A percentile compares a stretch with the other conserved stretches of the same genome.
phyloP scores from a whole-genome alignment of 1,140 invertebrate genomes.

The Brachionus rubens region DNA sequence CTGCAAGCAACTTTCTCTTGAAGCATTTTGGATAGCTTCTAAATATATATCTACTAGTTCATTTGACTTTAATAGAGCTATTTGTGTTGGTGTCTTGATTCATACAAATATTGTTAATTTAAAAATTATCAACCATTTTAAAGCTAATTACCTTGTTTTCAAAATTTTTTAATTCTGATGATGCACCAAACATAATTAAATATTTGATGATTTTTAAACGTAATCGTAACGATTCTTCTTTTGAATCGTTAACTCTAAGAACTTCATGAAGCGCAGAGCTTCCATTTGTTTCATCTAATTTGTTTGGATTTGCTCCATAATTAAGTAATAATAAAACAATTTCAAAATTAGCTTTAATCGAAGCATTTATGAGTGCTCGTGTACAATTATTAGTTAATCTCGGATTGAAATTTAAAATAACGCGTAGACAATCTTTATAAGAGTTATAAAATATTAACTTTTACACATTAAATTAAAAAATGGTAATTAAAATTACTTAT shows the following conservation, averaged over 20 bases:
- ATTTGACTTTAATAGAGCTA: no score
- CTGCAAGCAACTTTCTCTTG: not conserved
- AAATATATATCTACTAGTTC: no score
- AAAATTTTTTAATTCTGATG: not conserved
- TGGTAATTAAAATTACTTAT: conserved; percentile 51
- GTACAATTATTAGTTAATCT: conserved; percentile 48
- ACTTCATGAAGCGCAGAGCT: conserved; percentile 53
- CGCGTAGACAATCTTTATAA: conserved; percentile 52
- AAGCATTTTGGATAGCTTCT: not conserved
- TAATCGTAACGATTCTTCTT: not conserved
- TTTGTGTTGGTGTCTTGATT: no score
- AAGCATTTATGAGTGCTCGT: conserved; percentile 52
- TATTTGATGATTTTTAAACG: conserved; percentile 17
- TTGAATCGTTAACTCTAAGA: conserved; percentile 49
- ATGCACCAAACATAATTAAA: conserved; percentile 17
- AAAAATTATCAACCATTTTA: no score
- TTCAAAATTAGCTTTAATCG: conserved; percentile 51
- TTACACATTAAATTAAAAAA: conserved; percentile 48
- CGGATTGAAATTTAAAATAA: conserved; percentile 51
- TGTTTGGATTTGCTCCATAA: conserved; percentile 53
- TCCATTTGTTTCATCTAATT: conserved; percentile 48
- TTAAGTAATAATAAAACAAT: conserved; percentile 54
- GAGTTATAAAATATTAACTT: conserved; percentile 52
- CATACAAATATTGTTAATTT: no score
- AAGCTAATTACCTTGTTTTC: not conserved